These are phyloP conservation scores for Parambassis ranga DNA, from an alignment of 2,797 vertebrate species.

Conservation along the genomic window DNA sequence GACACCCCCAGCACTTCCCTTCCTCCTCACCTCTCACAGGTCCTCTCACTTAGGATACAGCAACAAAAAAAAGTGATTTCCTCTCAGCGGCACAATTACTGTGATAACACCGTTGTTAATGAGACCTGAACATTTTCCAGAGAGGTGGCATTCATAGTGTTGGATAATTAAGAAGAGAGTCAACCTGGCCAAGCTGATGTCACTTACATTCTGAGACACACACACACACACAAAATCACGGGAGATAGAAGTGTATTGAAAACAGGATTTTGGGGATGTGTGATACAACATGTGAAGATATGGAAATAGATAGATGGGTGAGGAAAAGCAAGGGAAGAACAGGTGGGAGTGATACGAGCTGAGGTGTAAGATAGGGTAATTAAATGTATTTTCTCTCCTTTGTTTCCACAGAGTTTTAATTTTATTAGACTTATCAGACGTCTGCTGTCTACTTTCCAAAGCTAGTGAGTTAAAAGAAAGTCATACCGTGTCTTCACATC, in stretches of 20 bases:
- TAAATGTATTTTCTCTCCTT: neutral
- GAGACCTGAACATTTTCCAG: slow-evolving; percentile 48
- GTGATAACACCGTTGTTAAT: slow-evolving; percentile 47
- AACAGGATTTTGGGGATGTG: slow-evolving; percentile 11
- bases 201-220: neutral
- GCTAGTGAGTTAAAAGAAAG: neutral
- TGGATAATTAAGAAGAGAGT: slow-evolving; percentile 50
- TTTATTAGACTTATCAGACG: neutral
- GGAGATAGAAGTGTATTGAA: neutral
- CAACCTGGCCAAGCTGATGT: slow-evolving; percentile 33
- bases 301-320: slow-evolving; percentile 45
- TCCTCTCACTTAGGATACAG: neutral
- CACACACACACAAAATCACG: neutral
- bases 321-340: neutral
- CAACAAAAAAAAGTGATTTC: slow-evolving; percentile 7
- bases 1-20: too few species aligned
- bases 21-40: neutral
- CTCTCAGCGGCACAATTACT: slow-evolving; percentile 44
- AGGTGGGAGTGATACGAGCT: neutral
- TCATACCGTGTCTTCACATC: slow-evolving; percentile 1
- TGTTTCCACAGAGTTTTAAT: neutral
- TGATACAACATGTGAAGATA: slow-evolving; percentile 24
- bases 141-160: slow-evolving; percentile 45
- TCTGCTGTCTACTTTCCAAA: neutral
- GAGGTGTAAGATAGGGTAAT: neutral